These are phyloP conservation scores for Nothobranchius kuhntae DNA, from an alignment of 2,113 vertebrate species.

Conservation along the genomic window DNA sequence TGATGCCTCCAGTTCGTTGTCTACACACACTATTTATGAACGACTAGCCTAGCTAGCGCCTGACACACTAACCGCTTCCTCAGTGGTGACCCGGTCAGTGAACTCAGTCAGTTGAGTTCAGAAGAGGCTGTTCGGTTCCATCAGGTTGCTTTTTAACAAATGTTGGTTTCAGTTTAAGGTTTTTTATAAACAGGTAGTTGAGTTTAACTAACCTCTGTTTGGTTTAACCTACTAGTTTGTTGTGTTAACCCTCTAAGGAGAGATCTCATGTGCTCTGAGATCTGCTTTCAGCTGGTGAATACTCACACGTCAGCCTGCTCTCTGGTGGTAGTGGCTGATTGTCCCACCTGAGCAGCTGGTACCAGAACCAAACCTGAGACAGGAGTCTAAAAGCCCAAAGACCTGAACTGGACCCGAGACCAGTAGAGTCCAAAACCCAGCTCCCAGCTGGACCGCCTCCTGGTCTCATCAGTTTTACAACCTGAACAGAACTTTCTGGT, in stretches of 20 bases:
- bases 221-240: too few relatives aligned
- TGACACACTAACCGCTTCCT: neutral
- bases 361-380: neutral
- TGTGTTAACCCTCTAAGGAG: too few relatives aligned
- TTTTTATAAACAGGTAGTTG: too few relatives aligned
- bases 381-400: neutral
- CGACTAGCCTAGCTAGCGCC: neutral
- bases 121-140: neutral
- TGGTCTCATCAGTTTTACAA: conserved; percentile 14
- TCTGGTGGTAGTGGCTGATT: too few relatives aligned
- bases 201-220: too few relatives aligned
- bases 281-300: too few relatives aligned
- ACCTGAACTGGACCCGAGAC: neutral
- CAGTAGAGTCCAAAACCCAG: too few relatives aligned
- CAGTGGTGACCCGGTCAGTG: neutral
- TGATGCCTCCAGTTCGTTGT: neutral
- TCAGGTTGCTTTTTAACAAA: neutral
- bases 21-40: neutral
- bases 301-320: too few relatives aligned
- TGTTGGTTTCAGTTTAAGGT: too few relatives aligned
- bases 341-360: too few relatives aligned
- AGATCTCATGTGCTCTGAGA: too few relatives aligned
- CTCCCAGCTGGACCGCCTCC: too few relatives aligned
- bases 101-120: neutral
- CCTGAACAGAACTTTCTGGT: conserved; percentile 26